A percentile compares a stretch with the other conserved stretches of the same genome.
Evolutionary conservation across 1,140 invertebrate species (phyloP).

Genomic region (Telenomus remus): DNA sequence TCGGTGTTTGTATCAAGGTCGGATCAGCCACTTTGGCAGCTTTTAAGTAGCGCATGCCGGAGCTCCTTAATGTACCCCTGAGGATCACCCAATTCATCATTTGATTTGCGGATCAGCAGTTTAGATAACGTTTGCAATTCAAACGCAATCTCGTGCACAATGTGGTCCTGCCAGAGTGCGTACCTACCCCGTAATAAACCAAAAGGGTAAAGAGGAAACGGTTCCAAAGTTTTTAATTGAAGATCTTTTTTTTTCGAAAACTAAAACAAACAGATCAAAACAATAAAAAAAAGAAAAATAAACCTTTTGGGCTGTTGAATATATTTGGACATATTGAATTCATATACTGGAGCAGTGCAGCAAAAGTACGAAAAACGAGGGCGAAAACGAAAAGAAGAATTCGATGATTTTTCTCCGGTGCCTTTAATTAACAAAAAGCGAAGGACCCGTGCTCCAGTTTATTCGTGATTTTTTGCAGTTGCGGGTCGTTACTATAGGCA

Average conservation of each 20-base stretch:
- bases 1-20: slow-evolving; percentile 63
- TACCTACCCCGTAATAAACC: too few species aligned
- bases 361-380: slow-evolving; percentile 26
- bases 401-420: slow-evolving; percentile 37
- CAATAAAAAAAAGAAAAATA: too few species aligned
- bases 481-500: slow-evolving; percentile 70
- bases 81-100: slow-evolving; percentile 48
- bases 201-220: too few species aligned
- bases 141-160: slow-evolving; percentile 36
- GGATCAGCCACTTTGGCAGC: slow-evolving; percentile 58
- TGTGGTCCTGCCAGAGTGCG: too few species aligned
- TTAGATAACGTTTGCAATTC: slow-evolving; percentile 51
- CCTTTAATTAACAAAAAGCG: slow-evolving; percentile 56
- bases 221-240: slow-evolving; percentile 39
- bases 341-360: slow-evolving; percentile 28
- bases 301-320: not conserved
- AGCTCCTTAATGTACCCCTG: slow-evolving; percentile 35
- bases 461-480: slow-evolving; percentile 67
- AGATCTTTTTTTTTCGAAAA: slow-evolving; percentile 1
- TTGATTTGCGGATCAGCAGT: slow-evolving; percentile 48
- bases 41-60: slow-evolving; percentile 53
- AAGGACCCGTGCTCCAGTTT: slow-evolving; percentile 48
- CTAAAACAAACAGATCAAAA: not conserved
- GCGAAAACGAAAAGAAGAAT: slow-evolving; percentile 25
- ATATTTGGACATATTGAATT: slow-evolving; percentile 20